These are phyloP conservation scores for Sinocyclocheilus anshuiensis DNA, from an alignment of 2,113 vertebrate species.

Conservation along the genomic window DNA sequence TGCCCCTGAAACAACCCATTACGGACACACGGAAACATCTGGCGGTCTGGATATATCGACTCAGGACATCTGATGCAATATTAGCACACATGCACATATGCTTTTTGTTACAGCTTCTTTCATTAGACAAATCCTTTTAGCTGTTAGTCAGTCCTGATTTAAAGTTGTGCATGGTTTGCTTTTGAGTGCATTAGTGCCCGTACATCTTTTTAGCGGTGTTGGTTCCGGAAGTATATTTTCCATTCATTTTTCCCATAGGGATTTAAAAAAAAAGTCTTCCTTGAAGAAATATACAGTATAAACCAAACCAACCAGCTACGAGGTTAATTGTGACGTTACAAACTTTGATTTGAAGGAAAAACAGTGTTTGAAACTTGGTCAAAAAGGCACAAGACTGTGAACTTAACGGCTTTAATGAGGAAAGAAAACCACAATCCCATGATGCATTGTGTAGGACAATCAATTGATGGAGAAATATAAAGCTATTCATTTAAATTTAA, in stretches of 20 bases:
- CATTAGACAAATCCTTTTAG: not conserved
- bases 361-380: not conserved
- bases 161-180: not conserved
- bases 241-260: not conserved
- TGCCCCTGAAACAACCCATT: conserved; percentile 57
- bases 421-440: not conserved
- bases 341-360: not conserved
- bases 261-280: not conserved
- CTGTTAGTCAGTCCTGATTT: not conserved
- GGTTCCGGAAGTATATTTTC: not conserved
- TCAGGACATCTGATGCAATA: conserved; percentile 24
- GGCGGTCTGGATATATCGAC: conserved; percentile 51
- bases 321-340: not conserved
- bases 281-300: not conserved
- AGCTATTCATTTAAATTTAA: no score
- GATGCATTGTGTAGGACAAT: not conserved
- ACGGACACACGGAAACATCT: conserved; percentile 63
- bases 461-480: not conserved
- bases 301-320: not conserved
- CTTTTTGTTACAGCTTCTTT: conserved; percentile 10
- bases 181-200: not conserved
- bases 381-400: not conserved
- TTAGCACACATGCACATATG: conserved; percentile 10
- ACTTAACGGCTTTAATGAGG: not conserved
- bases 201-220: not conserved